A percentile compares a stretch with the other conserved stretches of the same genome.
Evolutionary conservation across 2,113 vertebrate genomes (phyloP).

Genomic region (Promerops cafer): DNA sequence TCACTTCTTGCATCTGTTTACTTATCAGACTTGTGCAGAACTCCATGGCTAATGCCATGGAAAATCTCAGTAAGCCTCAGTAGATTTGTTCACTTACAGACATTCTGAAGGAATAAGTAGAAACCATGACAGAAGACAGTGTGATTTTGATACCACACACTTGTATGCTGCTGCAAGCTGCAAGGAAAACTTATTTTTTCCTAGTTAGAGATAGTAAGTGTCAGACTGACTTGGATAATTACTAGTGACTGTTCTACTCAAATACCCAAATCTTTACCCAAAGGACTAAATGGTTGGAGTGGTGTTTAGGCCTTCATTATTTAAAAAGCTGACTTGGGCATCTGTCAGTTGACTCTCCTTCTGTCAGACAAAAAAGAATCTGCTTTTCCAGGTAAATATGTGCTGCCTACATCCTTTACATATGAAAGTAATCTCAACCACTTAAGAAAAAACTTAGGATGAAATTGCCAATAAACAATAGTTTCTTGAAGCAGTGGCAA

Average conservation of each 20-base stretch:
- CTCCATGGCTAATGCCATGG: fast-evolving
- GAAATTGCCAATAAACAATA: neutral
- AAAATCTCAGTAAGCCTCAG: neutral
- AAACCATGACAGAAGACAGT: neutral
- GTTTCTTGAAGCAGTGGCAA: neutral
- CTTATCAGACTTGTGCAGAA: neutral
- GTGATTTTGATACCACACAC: neutral
- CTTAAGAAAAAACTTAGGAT: neutral
- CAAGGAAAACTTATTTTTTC: neutral
- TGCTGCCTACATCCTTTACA: neutral
- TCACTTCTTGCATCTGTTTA: neutral
- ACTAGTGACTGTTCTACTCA: neutral
- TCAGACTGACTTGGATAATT: neutral
- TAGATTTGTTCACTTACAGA: neutral
- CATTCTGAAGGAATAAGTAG: neutral
- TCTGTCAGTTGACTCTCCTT: neutral
- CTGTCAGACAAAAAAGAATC: neutral
- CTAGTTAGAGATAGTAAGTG: neutral
- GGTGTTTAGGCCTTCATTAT: neutral
- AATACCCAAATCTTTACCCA: neutral
- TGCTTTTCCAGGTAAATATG: neutral
- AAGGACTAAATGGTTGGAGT: neutral
- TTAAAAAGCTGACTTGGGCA: neutral
- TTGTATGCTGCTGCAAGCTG: neutral
- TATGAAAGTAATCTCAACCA: neutral